Conservation (phyloP, 2,797 vertebrate species). For the Macroramphosus scolopax region DNA sequence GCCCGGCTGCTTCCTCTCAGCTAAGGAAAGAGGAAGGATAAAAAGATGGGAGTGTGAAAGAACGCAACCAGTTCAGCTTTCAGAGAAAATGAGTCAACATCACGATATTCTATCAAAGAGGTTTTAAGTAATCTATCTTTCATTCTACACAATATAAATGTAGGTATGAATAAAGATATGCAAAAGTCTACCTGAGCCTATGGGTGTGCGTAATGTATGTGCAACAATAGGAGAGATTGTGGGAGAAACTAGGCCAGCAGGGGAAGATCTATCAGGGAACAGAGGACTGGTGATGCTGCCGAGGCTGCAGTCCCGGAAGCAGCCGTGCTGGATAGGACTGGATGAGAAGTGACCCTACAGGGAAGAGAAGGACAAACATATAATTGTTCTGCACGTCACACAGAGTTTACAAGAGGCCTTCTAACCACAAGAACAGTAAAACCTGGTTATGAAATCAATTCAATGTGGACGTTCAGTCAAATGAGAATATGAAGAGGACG, state of each 20-base stretch:
- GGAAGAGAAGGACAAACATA: constrained; percentile 2
- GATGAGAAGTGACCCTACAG: constrained; percentile 93
- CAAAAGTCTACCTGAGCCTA: constrained; percentile 76
- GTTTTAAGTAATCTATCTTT: too few relatives aligned
- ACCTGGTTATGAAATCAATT: too few relatives aligned
- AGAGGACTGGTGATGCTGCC: constrained; percentile 86
- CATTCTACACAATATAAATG: background rate
- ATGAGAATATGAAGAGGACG: too few relatives aligned
- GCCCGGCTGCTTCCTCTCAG: constrained; percentile 79
- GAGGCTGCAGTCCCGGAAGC: constrained; percentile 84
- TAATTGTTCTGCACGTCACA: background rate
- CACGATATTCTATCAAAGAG: too few relatives aligned
- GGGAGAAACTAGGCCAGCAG: constrained; percentile 77
- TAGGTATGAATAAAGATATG: too few relatives aligned
- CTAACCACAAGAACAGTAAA: too few relatives aligned
- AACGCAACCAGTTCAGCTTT: too few relatives aligned
- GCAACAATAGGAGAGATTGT: constrained; percentile 87
- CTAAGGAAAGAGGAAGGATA: constrained; percentile 24
- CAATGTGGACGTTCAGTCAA: too few relatives aligned
- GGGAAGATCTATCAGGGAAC: constrained; percentile 79
- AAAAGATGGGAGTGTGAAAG: background rate
- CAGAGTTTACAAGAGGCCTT: background rate
- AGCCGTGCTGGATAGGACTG: constrained; percentile 89
- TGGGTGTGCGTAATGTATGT: constrained; percentile 77
- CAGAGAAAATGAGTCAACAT: too few relatives aligned